A percentile compares a stretch with the other conserved stretches of the same genome.
These are phyloP conservation scores for Dolichotis patagonum DNA, from an alignment of 2,113 vertebrate species.

Conservation along the genomic window DNA sequence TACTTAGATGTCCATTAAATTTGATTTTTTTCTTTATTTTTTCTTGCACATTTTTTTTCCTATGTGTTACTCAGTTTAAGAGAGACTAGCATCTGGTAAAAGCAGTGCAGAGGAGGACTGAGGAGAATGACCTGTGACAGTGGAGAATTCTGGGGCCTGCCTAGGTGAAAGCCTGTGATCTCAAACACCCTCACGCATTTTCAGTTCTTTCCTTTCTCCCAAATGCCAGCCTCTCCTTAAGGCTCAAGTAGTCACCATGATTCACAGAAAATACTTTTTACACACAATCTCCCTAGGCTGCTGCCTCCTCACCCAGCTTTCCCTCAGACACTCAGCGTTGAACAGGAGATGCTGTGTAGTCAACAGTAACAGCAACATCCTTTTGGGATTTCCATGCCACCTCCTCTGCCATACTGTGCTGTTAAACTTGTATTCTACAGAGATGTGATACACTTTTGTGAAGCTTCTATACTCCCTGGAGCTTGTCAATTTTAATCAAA, in stretches of 20 bases:
- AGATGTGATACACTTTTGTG: constrained; percentile 11
- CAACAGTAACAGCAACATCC: not conserved
- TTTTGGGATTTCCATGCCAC: not conserved
- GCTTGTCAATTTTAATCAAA: constrained; percentile 63
- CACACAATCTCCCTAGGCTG: not conserved
- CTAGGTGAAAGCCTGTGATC: not conserved
- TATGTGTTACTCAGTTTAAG: not conserved
- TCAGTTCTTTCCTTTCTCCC: not conserved
- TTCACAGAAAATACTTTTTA: not conserved
- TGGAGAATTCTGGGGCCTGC: not conserved
- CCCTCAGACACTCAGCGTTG: not conserved
- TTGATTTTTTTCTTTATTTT: not conserved
- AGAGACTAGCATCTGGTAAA: not conserved
- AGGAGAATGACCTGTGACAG: not conserved
- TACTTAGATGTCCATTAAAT: not conserved
- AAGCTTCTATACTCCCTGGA: not conserved
- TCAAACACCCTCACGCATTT: not conserved
- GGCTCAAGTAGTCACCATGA: not conserved
- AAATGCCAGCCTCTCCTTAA: not conserved
- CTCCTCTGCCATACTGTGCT: not conserved
- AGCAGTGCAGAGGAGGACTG: rapidly evolving
- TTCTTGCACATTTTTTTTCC: not conserved
- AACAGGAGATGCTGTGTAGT: not conserved
- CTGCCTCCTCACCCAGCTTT: not conserved
- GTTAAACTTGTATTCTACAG: constrained; percentile 1